Evolutionary conservation across 92 coral and sea anemone genomes (phyloP), one percentile per base, ranked within the genome.

Genomic region (Nematostella vectensis): DNA sequence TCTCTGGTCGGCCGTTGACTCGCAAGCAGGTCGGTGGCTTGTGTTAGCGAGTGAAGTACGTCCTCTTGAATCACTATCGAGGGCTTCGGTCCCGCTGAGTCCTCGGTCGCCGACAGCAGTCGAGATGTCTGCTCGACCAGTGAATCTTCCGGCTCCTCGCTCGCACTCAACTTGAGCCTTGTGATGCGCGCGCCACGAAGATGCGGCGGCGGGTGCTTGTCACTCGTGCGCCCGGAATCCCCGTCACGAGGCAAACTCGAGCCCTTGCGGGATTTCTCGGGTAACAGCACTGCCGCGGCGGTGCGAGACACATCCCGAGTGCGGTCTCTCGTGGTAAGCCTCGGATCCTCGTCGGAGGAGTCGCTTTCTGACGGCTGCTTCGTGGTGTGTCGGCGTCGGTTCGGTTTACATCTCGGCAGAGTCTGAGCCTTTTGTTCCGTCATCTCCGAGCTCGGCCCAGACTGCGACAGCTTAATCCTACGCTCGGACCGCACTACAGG

Each of bases 401-500:
- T 66, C 0, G 83, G 52, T 38, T 73, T 67, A 48, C 54, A 74
- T 18, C 88, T 75, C 2, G 95, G 95, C 4, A 85, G 67, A 4
- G 95, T 80, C 48, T 77, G 82, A 1, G 88, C 79, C 19, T 74
- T 78, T 44, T 82, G 78, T 1, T 61, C 70, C 2, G 74, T 12
- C 16, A 60, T 65, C 17, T 44, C 63, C 12, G 79, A 26, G 0
- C 76, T 57, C 53, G 45, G 50, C 0, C 83, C 65, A 0, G 88
- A 78, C 23, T 66, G 64, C 8, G 88, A 65, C 37, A 85, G 48
- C 12, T 78, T 83, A 58, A 85, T 85, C 52, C 71, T 85, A 52
- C 95, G 59, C 58, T 85, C 95, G 2, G 95, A 80, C 24, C 88
- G 74, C n/a, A 85, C 84, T 29, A 85, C 84, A 9, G 95, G 88